Conservation (phyloP, 1,140 invertebrate species). For the Zaprionus lachaisei region DNA sequence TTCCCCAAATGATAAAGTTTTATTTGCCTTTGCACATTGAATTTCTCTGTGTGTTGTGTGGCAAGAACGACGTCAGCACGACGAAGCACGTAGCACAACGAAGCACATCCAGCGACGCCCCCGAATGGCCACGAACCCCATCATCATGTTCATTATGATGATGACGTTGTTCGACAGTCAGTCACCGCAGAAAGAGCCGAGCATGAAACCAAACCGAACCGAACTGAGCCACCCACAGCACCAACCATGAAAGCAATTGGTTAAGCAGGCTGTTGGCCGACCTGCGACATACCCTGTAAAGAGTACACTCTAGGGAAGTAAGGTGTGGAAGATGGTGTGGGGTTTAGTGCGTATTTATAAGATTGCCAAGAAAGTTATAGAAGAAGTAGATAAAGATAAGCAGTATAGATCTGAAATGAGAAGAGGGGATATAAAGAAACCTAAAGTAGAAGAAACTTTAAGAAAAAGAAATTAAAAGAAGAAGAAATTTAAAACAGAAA, state of each 20-base stretch:
- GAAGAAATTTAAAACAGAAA: no score
- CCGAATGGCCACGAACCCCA: conserved; percentile 47
- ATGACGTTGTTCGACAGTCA: conserved; percentile 66
- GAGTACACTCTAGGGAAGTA: no score
- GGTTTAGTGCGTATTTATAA: background rate
- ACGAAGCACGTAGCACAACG: background rate
- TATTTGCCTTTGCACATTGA: conserved; percentile 79
- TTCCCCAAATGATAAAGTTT: conserved; percentile 82
- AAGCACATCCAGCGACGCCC: conserved; percentile 55
- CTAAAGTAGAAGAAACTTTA: no score
- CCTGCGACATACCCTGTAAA: conserved; percentile 15
- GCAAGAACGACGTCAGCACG: conserved; percentile 50
- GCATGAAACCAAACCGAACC: conserved; percentile 56
- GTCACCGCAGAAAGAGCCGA: conserved; percentile 61
- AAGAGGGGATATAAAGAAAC: no score
- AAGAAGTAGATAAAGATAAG: no score
- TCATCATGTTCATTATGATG: conserved; percentile 22
- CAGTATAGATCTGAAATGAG: no score
- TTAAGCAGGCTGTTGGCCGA: background rate
- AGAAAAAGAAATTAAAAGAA: no score
- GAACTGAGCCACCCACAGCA: conserved; percentile 39
- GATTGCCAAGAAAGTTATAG: no score
- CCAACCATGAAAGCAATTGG: conserved; percentile 31
- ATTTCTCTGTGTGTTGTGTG: conserved; percentile 50
- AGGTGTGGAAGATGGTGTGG: background rate